Evolutionary conservation across 1,140 invertebrate genomes (phyloP).

Genomic region (Triops longicaudatus): DNA sequence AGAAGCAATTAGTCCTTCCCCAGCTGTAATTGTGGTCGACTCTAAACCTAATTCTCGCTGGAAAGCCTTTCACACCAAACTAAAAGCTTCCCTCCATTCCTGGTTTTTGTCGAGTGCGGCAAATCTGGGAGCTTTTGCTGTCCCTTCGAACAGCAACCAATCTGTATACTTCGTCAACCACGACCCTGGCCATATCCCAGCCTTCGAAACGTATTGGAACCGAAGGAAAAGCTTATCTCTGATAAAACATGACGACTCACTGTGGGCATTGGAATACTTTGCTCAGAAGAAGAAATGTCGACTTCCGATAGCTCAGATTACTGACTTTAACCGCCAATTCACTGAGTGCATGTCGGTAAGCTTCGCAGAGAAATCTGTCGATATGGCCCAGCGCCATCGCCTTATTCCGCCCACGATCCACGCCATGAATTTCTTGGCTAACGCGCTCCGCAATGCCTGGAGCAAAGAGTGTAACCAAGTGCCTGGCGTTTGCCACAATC

Average conservation of each 20-base stretch:
- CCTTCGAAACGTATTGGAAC: conserved; percentile 26
- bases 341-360: conserved; percentile 37
- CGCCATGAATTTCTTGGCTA: conserved; percentile 40
- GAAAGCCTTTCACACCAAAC: background rate
- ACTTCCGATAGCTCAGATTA: conserved; percentile 24
- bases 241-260: conserved; percentile 30
- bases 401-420: conserved; percentile 41
- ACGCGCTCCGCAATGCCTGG: conserved; percentile 40
- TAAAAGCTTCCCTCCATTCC: background rate
- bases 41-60: conserved; percentile 8
- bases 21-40: conserved; percentile 31
- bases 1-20: conserved; percentile 31
- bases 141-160: background rate
- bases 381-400: conserved; percentile 35
- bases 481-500: conserved; percentile 36
- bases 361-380: conserved; percentile 33
- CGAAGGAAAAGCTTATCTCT: conserved; percentile 27
- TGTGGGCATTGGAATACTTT: conserved; percentile 31
- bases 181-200: conserved; percentile 16
- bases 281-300: conserved; percentile 31
- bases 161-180: conserved; percentile 3
- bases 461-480: conserved; percentile 34
- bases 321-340: conserved; percentile 33
- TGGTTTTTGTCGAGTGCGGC: conserved; percentile 22
- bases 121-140: conserved; percentile 4